Percentiles rank a stretch among this genome's conserved stretches.
phyloP scores from a whole-genome alignment of 2,113 vertebrate species.

The Pogonocichla stellata region DNA sequence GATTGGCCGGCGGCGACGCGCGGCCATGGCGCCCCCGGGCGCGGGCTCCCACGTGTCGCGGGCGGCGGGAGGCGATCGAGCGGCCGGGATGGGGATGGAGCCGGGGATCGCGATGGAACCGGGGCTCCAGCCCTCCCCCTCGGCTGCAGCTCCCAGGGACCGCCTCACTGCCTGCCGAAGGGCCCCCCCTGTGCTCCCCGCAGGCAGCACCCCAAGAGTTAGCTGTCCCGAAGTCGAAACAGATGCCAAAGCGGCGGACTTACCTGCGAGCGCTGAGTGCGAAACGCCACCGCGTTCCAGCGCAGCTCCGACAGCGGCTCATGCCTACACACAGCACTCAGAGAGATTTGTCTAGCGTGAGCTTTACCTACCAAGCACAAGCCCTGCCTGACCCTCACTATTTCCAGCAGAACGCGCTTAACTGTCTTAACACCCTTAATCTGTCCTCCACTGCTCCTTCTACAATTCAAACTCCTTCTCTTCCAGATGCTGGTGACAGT shows the following conservation, averaged over 20 bases:
- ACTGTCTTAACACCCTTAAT: not conserved
- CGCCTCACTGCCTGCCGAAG: fast-evolving
- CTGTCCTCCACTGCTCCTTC: not conserved
- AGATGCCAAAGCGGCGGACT: not conserved
- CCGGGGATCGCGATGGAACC: no score
- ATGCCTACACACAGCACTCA: not conserved
- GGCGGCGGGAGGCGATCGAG: not conserved
- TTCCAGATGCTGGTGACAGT: fast-evolving
- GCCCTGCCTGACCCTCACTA: not conserved
- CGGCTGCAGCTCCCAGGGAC: not conserved
- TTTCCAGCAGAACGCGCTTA: not conserved
- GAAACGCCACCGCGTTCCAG: not conserved
- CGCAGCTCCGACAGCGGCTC: not conserved
- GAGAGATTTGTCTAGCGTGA: not conserved
- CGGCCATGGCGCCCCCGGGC: not conserved
- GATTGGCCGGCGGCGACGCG: not conserved
- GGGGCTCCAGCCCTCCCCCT: not conserved
- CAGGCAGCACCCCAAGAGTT: no score
- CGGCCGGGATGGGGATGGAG: not conserved
- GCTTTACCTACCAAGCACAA: not conserved
- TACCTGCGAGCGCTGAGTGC: fast-evolving
- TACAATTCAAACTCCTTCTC: not conserved
- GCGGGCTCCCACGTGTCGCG: not conserved
- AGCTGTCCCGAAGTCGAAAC: not conserved
- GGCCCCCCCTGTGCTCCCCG: fast-evolving